These are phyloP conservation scores for Diaphora mendica DNA, from an alignment of 2,888 invertebrate genomes.

Conservation along the genomic window DNA sequence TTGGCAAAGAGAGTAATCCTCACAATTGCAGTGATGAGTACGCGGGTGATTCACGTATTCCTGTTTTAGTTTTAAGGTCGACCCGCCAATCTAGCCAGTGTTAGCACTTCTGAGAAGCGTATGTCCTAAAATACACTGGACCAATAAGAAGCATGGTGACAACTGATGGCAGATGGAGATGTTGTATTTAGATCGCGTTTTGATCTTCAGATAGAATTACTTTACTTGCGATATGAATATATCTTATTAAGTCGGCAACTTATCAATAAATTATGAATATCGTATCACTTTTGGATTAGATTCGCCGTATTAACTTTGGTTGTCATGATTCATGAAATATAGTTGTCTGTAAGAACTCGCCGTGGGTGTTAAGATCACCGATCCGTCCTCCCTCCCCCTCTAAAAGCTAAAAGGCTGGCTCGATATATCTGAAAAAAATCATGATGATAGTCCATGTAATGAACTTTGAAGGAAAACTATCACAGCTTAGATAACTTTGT, in stretches of 20 bases:
- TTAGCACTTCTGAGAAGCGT: conserved; percentile 48
- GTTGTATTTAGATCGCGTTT: conserved; percentile 43
- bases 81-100: conserved; percentile 42
- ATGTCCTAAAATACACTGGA: conserved; percentile 48
- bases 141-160: conserved; percentile 50
- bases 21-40: conserved; percentile 38
- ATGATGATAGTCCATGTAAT: no score
- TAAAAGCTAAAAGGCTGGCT: no score
- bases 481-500: no score
- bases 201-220: conserved; percentile 22
- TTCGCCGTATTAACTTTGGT: no score
- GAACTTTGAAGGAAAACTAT: no score
- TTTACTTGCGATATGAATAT: background rate
- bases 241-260: background rate
- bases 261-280: no score
- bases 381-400: no score
- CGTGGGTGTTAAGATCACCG: no score
- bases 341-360: no score
- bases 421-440: no score
- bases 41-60: conserved; percentile 42
- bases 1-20: conserved; percentile 40
- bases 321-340: no score
- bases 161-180: conserved; percentile 44
- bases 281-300: no score
- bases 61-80: conserved; percentile 53